Conservation (phyloP, 2,797 vertebrate species). For the Ptychobarbus kaznakovi region DNA sequence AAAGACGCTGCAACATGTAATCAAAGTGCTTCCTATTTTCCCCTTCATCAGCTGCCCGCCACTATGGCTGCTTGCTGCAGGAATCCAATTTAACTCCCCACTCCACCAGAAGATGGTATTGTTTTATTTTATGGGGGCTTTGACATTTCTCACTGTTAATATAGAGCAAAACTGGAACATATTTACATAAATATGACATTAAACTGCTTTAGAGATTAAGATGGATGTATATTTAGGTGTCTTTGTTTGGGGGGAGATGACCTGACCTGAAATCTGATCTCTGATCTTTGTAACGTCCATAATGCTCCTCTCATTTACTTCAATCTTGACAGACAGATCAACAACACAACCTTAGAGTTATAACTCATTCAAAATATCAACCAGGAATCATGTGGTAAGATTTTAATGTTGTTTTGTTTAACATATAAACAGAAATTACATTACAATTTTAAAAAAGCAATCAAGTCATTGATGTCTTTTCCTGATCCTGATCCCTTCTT, state of each 20-base stretch:
- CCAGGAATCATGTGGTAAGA: too few species aligned
- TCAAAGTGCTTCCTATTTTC: conserved; percentile 83
- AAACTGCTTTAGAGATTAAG: conserved; percentile 86
- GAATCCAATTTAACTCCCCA: conserved; percentile 88
- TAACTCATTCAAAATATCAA: not conserved
- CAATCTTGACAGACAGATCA: not conserved
- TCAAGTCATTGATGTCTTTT: not conserved
- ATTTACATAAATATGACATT: conserved; percentile 90
- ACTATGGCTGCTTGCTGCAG: conserved; percentile 74
- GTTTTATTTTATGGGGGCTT: conserved; percentile 89
- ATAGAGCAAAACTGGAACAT: conserved; percentile 81
- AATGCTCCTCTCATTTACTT: conserved; percentile 13
- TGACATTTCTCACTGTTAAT: conserved; percentile 87
- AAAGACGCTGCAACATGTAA: conserved; percentile 86
- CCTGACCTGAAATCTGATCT: conserved; percentile 68
- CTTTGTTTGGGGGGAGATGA: conserved; percentile 68
- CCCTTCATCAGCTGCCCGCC: conserved; percentile 79
- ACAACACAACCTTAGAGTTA: not conserved
- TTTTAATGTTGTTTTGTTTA: not conserved
- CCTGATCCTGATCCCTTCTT: not conserved
- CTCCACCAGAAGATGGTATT: conserved; percentile 83
- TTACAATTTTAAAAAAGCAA: not conserved
- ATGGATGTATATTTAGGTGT: conserved; percentile 74
- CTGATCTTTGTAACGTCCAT: conserved; percentile 21
- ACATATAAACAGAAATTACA: not conserved